phyloP scores from a whole-genome alignment of 2,113 vertebrate species.

The Solenodon paradoxus region DNA sequence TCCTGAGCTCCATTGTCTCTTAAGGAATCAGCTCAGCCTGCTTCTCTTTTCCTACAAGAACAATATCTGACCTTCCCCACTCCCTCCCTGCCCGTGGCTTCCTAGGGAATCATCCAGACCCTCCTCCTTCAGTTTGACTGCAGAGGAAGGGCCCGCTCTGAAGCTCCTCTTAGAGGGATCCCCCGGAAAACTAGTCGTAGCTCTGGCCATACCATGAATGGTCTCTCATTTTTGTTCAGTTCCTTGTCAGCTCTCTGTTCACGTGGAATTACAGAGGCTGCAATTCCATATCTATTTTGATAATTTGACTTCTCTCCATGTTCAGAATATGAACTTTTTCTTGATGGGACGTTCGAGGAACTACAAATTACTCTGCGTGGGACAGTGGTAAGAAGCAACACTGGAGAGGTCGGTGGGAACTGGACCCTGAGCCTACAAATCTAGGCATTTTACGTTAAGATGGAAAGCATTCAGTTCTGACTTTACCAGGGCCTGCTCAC shows the following conservation, averaged over 20 bases:
- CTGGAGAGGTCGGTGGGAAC: neutral
- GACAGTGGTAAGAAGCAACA: neutral
- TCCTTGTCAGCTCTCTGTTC: neutral
- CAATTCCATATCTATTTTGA: neutral
- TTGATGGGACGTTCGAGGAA: neutral
- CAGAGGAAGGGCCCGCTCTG: neutral
- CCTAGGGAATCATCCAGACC: neutral
- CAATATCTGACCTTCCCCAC: neutral
- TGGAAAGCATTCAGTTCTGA: neutral
- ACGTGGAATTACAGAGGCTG: neutral
- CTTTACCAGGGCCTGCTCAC: neutral
- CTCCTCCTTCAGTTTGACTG: neutral
- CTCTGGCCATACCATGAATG: neutral
- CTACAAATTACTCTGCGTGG: neutral
- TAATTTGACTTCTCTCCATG: neutral
- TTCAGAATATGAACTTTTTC: neutral
- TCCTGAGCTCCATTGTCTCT: neutral
- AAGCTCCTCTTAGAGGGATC: neutral
- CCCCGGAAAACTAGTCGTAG: too few relatives aligned
- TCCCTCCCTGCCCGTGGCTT: rapidly evolving
- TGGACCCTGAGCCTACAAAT: rapidly evolving
- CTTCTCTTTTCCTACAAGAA: neutral
- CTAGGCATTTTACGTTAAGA: neutral
- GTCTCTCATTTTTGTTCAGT: neutral
- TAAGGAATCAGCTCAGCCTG: neutral